Base-by-base conservation (phyloP, 92 coral and sea anemone species). In the Porites divaricata region DNA sequence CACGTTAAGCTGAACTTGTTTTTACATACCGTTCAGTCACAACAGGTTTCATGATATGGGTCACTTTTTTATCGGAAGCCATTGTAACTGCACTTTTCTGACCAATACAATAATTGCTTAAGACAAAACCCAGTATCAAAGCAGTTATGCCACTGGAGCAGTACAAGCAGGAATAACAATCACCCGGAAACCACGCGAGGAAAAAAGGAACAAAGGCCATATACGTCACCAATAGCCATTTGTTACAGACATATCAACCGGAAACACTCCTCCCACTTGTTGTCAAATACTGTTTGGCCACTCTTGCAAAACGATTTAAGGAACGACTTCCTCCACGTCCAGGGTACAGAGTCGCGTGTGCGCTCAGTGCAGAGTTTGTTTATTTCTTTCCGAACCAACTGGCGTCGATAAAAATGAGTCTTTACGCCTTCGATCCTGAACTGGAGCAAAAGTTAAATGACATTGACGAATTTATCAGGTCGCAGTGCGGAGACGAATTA, bases 271-370 rank as follows among this genome's bases (percentile, higher is more conserved):
- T 72, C 86, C 86, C 79, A 61, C 86, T 45, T 79, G 35, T n/a
- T 73, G 79, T 72, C 63, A 82, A 25, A 79, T 53, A 63, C 70
- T 8, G 10, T 72, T 63, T 49, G 66, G 20, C 58, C 61, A 45
- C 63, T 73, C 41, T 65, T 61, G 24, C 71, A 72, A 17, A 82
- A 73, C 68, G 79, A 82, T 82, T 82, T 72, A 82, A 82, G 86
- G 86, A 82, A 82, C 86, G 79, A 82, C 86, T 82, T 82, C 86
- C 86, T 82, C 71, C 72, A 58, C n/a, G 82, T 82, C 71, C 79
- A 58, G 48, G 82, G 82, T 16, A 13, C 49, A 67, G 72, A 21
- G 59, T 45, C 19, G 45, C 35, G 13, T 48, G 70, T n/a, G 23
- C 63, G 51, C 78, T 45, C 54, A 6, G 24, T 82, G 86, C 79